phyloP scores from a whole-genome alignment of 2,113 vertebrate species.

The Corythornis madagascariensis region DNA sequence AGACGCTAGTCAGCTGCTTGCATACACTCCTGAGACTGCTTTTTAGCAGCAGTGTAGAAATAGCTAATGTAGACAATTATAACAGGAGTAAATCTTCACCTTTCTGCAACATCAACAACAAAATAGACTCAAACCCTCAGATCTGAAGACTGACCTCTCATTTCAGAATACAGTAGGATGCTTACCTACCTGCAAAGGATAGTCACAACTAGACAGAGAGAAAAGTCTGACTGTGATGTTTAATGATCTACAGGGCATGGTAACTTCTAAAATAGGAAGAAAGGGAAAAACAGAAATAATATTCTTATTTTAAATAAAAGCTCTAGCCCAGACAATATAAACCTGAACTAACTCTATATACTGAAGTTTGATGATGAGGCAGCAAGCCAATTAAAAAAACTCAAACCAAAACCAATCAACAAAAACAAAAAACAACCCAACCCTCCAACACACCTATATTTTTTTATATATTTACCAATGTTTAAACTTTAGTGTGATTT shows the following conservation, averaged over 20 bases:
- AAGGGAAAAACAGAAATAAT: neutral
- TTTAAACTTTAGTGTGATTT: neutral
- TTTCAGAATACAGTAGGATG: neutral
- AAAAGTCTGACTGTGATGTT: constrained; percentile 37
- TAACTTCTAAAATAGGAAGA: neutral
- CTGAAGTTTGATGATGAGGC: neutral
- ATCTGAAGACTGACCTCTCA: constrained; percentile 40
- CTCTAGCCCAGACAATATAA: neutral
- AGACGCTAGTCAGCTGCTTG: neutral
- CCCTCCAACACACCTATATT: fast-evolving
- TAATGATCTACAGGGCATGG: neutral
- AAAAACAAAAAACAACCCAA: neutral
- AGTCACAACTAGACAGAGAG: constrained; percentile 16
- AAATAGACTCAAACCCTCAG: neutral
- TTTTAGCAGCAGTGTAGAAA: neutral
- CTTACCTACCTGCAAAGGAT: neutral
- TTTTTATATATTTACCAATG: neutral
- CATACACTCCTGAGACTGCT: neutral
- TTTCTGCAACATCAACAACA: neutral
- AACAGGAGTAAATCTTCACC: neutral
- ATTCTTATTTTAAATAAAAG: neutral
- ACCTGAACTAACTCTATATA: neutral
- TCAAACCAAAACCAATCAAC: neutral
- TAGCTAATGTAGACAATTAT: constrained; percentile 38
- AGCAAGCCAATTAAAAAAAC: neutral